A percentile compares a stretch with the other conserved stretches of the same genome.
Evolutionary conservation across 2,797 vertebrate genomes (phyloP).

Genomic region (Cossypha dichroa): DNA sequence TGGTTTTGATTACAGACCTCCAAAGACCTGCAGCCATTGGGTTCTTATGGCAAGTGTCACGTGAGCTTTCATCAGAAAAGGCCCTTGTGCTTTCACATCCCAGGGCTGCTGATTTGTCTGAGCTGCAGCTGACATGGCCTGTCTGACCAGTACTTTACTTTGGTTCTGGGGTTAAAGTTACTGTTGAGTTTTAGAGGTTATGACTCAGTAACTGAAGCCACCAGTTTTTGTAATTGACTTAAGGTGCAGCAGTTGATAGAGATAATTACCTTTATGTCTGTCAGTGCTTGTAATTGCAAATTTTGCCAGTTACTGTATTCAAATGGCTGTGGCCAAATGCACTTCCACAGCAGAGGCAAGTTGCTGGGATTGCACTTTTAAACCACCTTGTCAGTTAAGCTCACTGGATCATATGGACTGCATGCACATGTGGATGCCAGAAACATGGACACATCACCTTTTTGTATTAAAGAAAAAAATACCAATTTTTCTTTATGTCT

Average conservation of each 20-base stretch:
- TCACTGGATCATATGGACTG: not conserved
- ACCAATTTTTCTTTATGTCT: not conserved
- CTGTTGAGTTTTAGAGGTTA: not conserved
- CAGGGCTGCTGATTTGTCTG: not conserved
- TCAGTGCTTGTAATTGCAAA: not conserved
- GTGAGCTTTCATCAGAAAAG: not conserved
- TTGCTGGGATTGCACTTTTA: not conserved
- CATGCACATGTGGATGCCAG: not conserved
- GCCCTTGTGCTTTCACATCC: not conserved
- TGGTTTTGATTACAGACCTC: not conserved
- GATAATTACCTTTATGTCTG: not conserved
- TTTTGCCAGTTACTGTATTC: not conserved
- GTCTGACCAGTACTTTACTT: not conserved
- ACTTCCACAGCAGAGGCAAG: not conserved
- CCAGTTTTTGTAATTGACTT: not conserved
- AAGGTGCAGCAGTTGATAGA: not conserved
- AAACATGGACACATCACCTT: not conserved
- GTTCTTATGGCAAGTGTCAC: not conserved
- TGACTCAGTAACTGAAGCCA: not conserved
- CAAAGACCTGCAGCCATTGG: not conserved
- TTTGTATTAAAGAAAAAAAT: not conserved
- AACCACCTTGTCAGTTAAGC: not conserved
- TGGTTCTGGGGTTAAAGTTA: not conserved
- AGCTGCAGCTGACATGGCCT: not conserved
- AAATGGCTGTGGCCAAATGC: not conserved